A percentile compares a stretch with the other conserved stretches of the same genome.
Conservation (phyloP, 2,888 invertebrate genomes). For the Megaustenia siamemsis region DNA sequence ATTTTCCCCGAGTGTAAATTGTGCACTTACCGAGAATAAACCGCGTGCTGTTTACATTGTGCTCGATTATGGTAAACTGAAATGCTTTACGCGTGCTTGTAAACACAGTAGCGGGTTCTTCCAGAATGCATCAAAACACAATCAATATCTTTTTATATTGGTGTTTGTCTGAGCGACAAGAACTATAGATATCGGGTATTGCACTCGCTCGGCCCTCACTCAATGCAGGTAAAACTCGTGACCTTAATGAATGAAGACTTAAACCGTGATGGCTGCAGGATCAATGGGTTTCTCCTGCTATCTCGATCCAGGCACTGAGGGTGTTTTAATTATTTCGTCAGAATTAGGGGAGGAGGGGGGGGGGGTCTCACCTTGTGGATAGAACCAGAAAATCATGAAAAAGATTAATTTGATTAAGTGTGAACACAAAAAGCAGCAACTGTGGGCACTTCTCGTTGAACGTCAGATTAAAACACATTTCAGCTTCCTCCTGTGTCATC, state of each 20-base stretch:
- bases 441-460: conserved; percentile 28
- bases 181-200: neutral
- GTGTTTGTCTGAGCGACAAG: conserved; percentile 19
- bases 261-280: neutral
- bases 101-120: conserved; percentile 19
- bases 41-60: conserved; percentile 14
- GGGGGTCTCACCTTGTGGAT: neutral
- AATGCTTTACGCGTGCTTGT: conserved; percentile 26
- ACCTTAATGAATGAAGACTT: conserved; percentile 9
- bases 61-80: conserved; percentile 15
- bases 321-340: conserved; percentile 4
- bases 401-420: neutral
- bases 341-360: neutral
- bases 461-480: conserved; percentile 14
- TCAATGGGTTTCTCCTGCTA: conserved; percentile 1
- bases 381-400: neutral
- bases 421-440: neutral
- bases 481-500: too few species aligned
- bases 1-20: neutral
- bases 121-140: conserved; percentile 28
- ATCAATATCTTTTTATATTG: conserved; percentile 11
- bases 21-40: conserved; percentile 11
- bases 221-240: conserved; percentile 14
- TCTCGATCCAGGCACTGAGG: neutral
- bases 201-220: neutral